Conservation (phyloP, 2,113 vertebrate genomes). For the Cheilinus undulatus region DNA sequence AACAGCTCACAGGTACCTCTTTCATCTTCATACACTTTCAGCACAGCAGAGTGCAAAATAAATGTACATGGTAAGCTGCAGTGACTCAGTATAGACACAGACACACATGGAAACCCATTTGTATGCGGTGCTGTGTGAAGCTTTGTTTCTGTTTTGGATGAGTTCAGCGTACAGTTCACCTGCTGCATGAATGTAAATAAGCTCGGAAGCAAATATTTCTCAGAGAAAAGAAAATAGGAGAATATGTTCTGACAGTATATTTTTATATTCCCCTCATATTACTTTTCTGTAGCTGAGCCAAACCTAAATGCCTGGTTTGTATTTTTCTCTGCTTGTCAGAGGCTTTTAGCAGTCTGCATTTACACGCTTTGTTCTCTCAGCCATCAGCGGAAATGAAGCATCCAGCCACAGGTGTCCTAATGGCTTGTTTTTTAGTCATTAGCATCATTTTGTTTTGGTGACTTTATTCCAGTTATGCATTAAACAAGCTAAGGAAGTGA, state of each 20-base stretch:
- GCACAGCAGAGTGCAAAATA: neutral
- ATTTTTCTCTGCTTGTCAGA: neutral
- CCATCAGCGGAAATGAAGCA: neutral
- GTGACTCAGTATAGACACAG: neutral
- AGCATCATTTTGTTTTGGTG: neutral
- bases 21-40: conserved; percentile 8
- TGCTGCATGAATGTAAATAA: conserved; percentile 28
- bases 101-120: conserved; percentile 3
- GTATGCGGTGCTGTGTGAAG: conserved; percentile 19
- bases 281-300: neutral
- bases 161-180: conserved; percentile 13
- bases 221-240: neutral
- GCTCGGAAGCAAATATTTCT: conserved; percentile 8
- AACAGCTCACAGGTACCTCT: neutral
- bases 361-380: neutral
- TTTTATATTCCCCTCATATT: neutral
- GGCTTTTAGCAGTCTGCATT: neutral
- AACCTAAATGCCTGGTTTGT: neutral
- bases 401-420: neutral
- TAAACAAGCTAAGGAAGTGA: conserved; percentile 16
- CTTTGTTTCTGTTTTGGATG: neutral
- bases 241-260: conserved; percentile 10
- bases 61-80: conserved; percentile 4
- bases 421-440: neutral
- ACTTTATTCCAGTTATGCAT: neutral